phyloP scores from a whole-genome alignment of 92 coral and sea anemone species.

The Paragorgia papillata region DNA sequence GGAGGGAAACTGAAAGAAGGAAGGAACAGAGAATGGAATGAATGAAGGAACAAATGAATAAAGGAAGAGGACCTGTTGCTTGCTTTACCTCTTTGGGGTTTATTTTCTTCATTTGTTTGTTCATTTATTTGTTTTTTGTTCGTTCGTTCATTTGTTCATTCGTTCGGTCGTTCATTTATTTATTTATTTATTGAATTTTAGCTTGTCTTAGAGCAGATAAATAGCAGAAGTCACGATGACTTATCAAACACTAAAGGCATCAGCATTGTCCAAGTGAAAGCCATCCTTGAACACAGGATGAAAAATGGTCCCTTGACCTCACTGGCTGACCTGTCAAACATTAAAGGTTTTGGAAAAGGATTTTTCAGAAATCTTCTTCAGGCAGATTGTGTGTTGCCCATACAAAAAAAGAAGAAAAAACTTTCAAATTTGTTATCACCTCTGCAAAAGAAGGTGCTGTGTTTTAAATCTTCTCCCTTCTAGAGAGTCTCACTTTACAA shows the following conservation, averaged over 20 bases:
- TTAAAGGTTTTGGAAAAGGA: constrained; percentile 88
- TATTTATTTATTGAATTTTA: constrained; percentile 39
- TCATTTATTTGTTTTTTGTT: too few species aligned
- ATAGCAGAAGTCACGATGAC: constrained; percentile 76
- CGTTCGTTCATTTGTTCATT: too few species aligned
- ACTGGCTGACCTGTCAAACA: constrained; percentile 61
- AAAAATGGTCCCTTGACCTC: constrained; percentile 68
- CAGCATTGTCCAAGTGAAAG: constrained; percentile 77
- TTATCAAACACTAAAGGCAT: constrained; percentile 80
- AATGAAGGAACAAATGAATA: too few species aligned
- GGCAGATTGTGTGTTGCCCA: constrained; percentile 65
- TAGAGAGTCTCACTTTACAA: too few species aligned
- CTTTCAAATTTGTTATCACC: constrained; percentile 61
- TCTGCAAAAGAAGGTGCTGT: constrained; percentile 65
- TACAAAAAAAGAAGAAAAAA: constrained; percentile 63
- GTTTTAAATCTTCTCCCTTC: neutral
- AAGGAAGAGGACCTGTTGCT: too few species aligned
- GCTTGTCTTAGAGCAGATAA: constrained; percentile 75
- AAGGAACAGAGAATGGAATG: too few species aligned
- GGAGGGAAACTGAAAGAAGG: too few species aligned
- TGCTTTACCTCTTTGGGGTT: neutral
- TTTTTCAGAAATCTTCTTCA: constrained; percentile 79
- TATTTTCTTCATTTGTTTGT: neutral
- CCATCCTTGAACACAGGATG: constrained; percentile 66
- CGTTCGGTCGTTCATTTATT: too few species aligned